Base-by-base conservation (phyloP, 2,888 invertebrate species). In the Spisula solida region DNA sequence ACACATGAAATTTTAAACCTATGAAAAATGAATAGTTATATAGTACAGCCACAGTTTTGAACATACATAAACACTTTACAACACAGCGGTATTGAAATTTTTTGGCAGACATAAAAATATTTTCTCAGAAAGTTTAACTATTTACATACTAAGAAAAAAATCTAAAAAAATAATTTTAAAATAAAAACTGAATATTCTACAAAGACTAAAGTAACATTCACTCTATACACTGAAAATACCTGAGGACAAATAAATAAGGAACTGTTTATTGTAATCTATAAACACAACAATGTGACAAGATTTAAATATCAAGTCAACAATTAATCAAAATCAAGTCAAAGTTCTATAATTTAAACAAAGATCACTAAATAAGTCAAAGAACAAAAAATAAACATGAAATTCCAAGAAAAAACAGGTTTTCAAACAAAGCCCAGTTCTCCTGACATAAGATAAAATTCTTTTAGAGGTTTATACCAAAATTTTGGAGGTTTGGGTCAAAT, bases 191-290 rank as follows among this genome's bases (percentile, higher is more conserved):
- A 66, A 66, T 60, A 66, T 25, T 66, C 60, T 66, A 66, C 60
- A 66, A 66, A 66, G 41, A 66, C 60, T 66, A 66, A n/a, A 25
- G 60, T n/a, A 66, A 66, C 25, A 8, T n/a, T 66, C 25, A 66
- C 12, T 66, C 60, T 66, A 5, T 66, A 66, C 25, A 66, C 10
- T 1, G 51, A 10, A 10, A 66, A 25, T 66, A 66, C 60, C 60
- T 66, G 60, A 66, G 60, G 25, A 51, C 10, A 66, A 66, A 66
- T 66, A 66, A 66, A 66, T 66, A 66, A 66, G 41, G 60, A 66
- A 66, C 60, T 66, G 60, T 66, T 66, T 25, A 66, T 25, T 66
- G 60, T 66, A n/a, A n/a, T 66, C 12, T 25, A 25, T 25, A 66
- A 16, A 51, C 51, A 66, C 60, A 66, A 66, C 25, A 5, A 25